These are phyloP conservation scores for Aphelocoma californica DNA, from an alignment of 2,797 vertebrate species.

Conservation along the genomic window DNA sequence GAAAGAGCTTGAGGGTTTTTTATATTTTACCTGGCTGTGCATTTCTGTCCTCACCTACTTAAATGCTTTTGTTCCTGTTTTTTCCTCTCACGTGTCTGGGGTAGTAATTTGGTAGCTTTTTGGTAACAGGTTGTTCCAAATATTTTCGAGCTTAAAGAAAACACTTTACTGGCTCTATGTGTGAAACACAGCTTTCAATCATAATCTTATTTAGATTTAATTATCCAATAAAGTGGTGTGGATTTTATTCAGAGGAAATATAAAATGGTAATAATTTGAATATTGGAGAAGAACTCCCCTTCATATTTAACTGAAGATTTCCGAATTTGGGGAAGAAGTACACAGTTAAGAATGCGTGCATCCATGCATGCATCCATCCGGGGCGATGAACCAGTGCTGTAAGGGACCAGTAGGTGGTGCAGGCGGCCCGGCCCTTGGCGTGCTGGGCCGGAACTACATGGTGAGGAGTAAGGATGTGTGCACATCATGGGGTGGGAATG, in stretches of 20 bases:
- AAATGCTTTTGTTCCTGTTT: background rate
- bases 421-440: background rate
- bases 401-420: slow-evolving; percentile 29
- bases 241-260: background rate
- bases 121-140: background rate
- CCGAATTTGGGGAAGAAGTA: background rate
- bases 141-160: background rate
- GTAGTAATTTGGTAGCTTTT: background rate
- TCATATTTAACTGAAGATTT: background rate
- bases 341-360: accelerated
- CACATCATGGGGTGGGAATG: accelerated
- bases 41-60: background rate
- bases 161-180: background rate
- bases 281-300: background rate
- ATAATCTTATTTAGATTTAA: background rate
- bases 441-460: background rate
- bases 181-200: background rate
- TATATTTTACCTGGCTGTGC: background rate
- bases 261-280: background rate
- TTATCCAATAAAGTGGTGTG: background rate
- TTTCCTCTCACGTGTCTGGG: background rate
- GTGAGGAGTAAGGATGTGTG: background rate
- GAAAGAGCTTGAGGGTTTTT: background rate
- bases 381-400: background rate
- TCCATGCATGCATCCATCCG: background rate